Percentiles rank a stretch among this genome's conserved stretches.
phyloP scores from a whole-genome alignment of 1,140 invertebrate genomes.

The Eufriesea mexicana region DNA sequence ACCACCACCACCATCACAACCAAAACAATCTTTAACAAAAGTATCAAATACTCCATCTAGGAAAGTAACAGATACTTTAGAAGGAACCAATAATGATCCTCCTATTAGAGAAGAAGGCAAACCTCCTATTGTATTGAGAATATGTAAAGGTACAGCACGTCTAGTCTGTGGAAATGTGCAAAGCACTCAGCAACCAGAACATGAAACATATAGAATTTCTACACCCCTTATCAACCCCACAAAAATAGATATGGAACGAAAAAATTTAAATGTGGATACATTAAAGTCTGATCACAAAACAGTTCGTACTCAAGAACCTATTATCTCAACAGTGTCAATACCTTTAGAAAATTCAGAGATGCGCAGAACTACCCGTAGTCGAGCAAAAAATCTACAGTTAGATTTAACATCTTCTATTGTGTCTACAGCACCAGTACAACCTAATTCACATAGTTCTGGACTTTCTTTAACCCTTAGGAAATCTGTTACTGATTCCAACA shows the following conservation, averaged over 20 bases:
- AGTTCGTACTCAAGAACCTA: conserved; percentile 65
- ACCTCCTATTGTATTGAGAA: conserved; percentile 87
- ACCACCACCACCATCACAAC: conserved; percentile 69
- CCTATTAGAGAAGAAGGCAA: conserved; percentile 80
- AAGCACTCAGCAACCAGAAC: conserved; percentile 66
- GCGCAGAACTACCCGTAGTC: conserved; percentile 78
- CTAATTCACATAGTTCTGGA: conserved; percentile 74
- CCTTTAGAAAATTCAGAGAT: conserved; percentile 77
- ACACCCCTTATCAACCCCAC: conserved; percentile 69
- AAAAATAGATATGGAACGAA: conserved; percentile 70
- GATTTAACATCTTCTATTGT: conserved; percentile 62
- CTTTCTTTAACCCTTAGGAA: conserved; percentile 79
- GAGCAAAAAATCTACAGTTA: conserved; percentile 76
- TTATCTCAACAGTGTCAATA: conserved; percentile 76
- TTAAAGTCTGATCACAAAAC: conserved; percentile 63
- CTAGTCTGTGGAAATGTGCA: conserved; percentile 79
- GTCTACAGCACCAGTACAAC: conserved; percentile 63
- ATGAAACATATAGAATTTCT: conserved; percentile 76
- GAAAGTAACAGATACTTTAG: conserved; percentile 65
- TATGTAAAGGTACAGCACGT: conserved; percentile 86
- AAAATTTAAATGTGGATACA: conserved; percentile 62
- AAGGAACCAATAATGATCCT: conserved; percentile 60
- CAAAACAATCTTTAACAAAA: conserved; percentile 74
- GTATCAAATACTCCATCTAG: conserved; percentile 58
- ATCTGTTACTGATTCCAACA: conserved; percentile 80